These are phyloP conservation scores for Orcinus orca DNA, from an alignment of 2,113 vertebrate species.

Conservation along the genomic window DNA sequence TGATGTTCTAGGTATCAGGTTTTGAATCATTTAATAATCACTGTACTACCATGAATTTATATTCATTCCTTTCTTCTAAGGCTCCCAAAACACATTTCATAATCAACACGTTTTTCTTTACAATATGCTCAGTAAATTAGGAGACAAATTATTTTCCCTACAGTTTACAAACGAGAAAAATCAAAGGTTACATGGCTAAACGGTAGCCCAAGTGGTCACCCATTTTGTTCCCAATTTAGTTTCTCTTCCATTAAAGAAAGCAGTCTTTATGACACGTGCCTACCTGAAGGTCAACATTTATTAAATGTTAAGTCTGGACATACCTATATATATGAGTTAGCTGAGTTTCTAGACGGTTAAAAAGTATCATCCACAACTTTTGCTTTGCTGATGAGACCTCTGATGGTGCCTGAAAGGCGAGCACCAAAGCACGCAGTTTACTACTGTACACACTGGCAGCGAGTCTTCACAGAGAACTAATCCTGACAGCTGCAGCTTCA, in stretches of 20 bases:
- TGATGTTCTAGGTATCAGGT: neutral
- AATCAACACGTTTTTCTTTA: neutral
- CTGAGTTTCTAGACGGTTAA: neutral
- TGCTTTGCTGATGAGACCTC: neutral
- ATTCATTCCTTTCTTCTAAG: neutral
- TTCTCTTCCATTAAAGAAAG: conserved; percentile 5
- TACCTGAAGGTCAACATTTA: neutral
- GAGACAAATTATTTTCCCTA: neutral
- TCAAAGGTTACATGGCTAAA: neutral
- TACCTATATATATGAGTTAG: conserved; percentile 70
- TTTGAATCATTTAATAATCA: neutral
- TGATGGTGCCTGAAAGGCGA: neutral
- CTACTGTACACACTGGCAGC: conserved; percentile 42
- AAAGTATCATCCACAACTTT: neutral
- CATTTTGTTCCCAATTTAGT: neutral
- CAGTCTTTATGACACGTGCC: neutral
- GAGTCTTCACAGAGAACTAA: conserved; percentile 13
- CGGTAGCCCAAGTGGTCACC: neutral
- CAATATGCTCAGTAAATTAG: neutral
- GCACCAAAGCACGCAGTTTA: neutral
- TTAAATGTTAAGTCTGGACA: neutral
- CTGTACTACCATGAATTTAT: neutral
- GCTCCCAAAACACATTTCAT: neutral
- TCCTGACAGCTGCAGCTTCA: conserved; percentile 75
- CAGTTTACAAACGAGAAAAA: neutral